These are phyloP conservation scores for Battus philenor DNA, from an alignment of 1,140 invertebrate genomes.

Conservation along the genomic window DNA sequence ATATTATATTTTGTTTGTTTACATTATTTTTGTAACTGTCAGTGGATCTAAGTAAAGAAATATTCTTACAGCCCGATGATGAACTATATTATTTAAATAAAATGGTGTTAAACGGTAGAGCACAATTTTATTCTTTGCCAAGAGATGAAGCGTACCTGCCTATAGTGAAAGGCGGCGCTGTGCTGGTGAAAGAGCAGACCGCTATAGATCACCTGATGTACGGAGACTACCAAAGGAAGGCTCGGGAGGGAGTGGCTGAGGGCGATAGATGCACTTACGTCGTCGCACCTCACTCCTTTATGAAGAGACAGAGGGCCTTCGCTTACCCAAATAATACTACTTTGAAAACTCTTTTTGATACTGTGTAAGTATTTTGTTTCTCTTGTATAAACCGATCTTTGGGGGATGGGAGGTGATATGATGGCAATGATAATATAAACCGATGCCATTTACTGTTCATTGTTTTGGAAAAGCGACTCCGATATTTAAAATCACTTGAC, in stretches of 20 bases:
- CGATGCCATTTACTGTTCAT: background rate
- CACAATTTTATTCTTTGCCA: constrained; percentile 36
- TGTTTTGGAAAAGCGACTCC: no score
- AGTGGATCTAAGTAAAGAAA: no score
- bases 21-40: no score
- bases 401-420: no score
- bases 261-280: constrained; percentile 83
- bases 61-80: constrained; percentile 59
- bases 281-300: constrained; percentile 80
- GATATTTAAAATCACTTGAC: no score
- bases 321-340: constrained; percentile 80
- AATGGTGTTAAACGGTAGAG: constrained; percentile 57
- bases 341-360: constrained; percentile 78
- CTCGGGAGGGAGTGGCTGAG: constrained; percentile 76
- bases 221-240: constrained; percentile 80
- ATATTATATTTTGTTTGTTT: no score
- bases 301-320: constrained; percentile 81
- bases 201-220: constrained; percentile 82
- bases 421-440: no score
- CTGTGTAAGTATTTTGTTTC: constrained; percentile 82
- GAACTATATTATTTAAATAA: constrained; percentile 49
- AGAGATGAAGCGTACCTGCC: constrained; percentile 64
- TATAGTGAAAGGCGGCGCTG: constrained; percentile 69
- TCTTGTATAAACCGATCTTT: no score
- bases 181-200: constrained; percentile 81